Evolutionary conservation across 2,888 invertebrate species (phyloP).

Genomic region (Molanna angustata): DNA sequence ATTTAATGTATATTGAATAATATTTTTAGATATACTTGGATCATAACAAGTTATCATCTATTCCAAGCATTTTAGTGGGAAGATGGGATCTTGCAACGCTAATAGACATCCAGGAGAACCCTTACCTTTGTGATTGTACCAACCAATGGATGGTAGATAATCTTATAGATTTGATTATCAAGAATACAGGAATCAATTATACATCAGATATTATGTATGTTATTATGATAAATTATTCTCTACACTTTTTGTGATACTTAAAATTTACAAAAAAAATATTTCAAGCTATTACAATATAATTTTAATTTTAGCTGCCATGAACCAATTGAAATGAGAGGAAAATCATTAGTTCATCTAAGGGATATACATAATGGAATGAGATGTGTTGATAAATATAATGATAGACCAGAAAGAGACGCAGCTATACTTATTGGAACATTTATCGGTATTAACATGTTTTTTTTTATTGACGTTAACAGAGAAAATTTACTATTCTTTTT

Average conservation of each 20-base stretch:
- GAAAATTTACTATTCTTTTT: too few species aligned
- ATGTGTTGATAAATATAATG: slow-evolving; percentile 63
- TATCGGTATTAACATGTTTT: too few species aligned
- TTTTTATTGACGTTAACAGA: too few species aligned
- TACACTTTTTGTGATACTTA: too few species aligned
- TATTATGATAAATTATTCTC: too few species aligned
- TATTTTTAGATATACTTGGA: slow-evolving; percentile 72
- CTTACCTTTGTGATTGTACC: slow-evolving; percentile 76
- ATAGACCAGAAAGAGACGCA: slow-evolving; percentile 66
- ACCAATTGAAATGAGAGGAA: slow-evolving; percentile 63
- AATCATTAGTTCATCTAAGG: slow-evolving; percentile 57
- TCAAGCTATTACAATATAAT: too few species aligned
- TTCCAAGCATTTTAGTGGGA: slow-evolving; percentile 62
- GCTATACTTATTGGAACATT: slow-evolving; percentile 66
- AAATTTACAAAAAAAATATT: too few species aligned
- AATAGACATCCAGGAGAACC: slow-evolving; percentile 69
- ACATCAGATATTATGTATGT: slow-evolving; percentile 52
- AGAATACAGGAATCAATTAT: slow-evolving; percentile 42
- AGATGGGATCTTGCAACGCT: slow-evolving; percentile 68
- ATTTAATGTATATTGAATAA: too few species aligned
- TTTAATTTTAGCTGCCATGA: slow-evolving; percentile 61
- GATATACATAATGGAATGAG: slow-evolving; percentile 57
- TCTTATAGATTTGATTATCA: slow-evolving; percentile 56
- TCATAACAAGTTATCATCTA: slow-evolving; percentile 66
- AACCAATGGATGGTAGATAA: slow-evolving; percentile 73